A percentile compares a stretch with the other conserved stretches of the same genome.
Conservation (phyloP, 2,888 invertebrate species). For the Archaeoteleia sp. region DNA sequence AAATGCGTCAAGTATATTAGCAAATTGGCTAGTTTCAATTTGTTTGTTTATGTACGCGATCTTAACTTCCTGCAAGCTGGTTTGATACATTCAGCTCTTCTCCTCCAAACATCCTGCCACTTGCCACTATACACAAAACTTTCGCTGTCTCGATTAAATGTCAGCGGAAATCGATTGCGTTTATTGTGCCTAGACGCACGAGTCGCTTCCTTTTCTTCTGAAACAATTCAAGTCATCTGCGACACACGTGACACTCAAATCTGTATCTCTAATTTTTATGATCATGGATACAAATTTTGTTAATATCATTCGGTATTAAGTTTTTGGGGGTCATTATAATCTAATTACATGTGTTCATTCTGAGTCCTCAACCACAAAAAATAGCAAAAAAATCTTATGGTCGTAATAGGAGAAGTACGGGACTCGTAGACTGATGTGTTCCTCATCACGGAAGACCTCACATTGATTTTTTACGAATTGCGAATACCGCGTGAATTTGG, state of each 20-base stretch:
- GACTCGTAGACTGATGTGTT: too few relatives aligned
- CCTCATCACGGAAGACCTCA: too few relatives aligned
- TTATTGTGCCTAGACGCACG: slow-evolving; percentile 16
- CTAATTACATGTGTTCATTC: not conserved
- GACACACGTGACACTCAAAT: slow-evolving; percentile 29
- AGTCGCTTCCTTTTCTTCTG: too few relatives aligned
- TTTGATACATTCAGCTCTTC: slow-evolving; percentile 15
- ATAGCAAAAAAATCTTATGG: not conserved
- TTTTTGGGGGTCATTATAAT: slow-evolving; percentile 16
- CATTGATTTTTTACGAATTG: too few relatives aligned
- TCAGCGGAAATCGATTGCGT: slow-evolving; percentile 36
- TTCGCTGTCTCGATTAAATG: too few relatives aligned
- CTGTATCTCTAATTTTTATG: too few relatives aligned
- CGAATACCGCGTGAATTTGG: too few relatives aligned
- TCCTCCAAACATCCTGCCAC: slow-evolving; percentile 40
- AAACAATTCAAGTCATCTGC: slow-evolving; percentile 36
- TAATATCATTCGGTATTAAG: too few relatives aligned
- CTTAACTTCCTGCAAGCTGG: slow-evolving; percentile 8
- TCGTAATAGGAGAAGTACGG: too few relatives aligned
- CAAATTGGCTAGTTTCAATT: not conserved
- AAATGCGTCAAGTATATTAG: not conserved
- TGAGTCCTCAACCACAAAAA: not conserved
- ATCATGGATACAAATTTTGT: too few relatives aligned
- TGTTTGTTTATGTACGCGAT: slow-evolving; percentile 1
- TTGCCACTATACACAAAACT: too few relatives aligned